These are phyloP conservation scores for Entomobrya multifasciata DNA, from an alignment of 2,888 invertebrate species.

Conservation along the genomic window DNA sequence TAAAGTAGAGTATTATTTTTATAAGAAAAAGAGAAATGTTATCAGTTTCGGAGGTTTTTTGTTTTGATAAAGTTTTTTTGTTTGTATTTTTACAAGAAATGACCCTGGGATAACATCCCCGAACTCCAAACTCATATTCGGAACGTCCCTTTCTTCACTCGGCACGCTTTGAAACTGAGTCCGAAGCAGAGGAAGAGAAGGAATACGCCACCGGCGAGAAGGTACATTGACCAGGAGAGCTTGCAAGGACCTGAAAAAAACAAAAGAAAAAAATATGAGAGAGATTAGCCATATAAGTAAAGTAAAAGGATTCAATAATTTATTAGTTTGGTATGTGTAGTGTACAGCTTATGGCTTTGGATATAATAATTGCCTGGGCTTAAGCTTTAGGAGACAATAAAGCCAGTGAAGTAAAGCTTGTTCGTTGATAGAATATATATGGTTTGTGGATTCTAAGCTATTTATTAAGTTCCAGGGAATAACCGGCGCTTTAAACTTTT, in stretches of 20 bases:
- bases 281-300: constrained; percentile 23
- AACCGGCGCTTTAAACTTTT: no score
- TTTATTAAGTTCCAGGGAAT: no score
- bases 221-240: constrained; percentile 84
- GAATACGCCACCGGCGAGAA: constrained; percentile 83
- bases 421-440: background rate
- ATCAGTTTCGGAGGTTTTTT: no score
- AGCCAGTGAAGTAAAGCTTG: background rate
- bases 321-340: background rate
- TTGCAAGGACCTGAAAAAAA: constrained; percentile 83
- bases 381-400: background rate
- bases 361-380: constrained; percentile 21
- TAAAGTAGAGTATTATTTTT: no score
- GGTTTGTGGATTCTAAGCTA: no score
- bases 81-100: constrained; percentile 75
- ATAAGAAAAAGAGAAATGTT: no score
- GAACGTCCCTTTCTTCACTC: constrained; percentile 83
- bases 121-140: constrained; percentile 83
- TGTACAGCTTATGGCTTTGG: background rate
- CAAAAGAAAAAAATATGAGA: background rate
- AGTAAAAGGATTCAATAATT: no score
- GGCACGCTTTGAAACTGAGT: constrained; percentile 84
- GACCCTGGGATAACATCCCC: constrained; percentile 80
- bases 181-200: constrained; percentile 84
- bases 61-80: background rate